Evolutionary conservation across 2,797 vertebrate genomes (phyloP), one percentile per base, ranked within the genome.

Genomic region (Peromyscus aztecus): DNA sequence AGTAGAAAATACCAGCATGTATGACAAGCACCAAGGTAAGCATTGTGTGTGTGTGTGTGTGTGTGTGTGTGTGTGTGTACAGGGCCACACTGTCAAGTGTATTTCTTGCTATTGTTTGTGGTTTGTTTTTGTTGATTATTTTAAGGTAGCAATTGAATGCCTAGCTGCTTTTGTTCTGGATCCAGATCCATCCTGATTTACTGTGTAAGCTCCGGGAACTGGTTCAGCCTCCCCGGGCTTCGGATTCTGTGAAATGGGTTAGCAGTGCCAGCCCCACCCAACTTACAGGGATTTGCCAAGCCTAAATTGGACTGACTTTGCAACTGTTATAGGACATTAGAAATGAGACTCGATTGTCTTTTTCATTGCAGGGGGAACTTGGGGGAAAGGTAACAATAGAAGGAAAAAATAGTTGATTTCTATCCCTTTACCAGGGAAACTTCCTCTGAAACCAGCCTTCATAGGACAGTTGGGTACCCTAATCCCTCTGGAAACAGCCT

Each of bases 21-120:
- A 0, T 11, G 4, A n/a, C 40, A 49, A 77, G 61, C 3, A 4
- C 4, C 29, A 43, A 55, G 96, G 97, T 97, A 43, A 97, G 96
- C 76, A 13, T 3, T 37, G 81, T 10, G 6, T 40, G 6, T 61
- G 3, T 61, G 37, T 73, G 49, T 49, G 10, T 34, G n/a, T 3
- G 6, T 31, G 73, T 81, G 57, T 23, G 0, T 67, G 13, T 49
- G 43, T 59, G 59, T 40, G 0, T 29, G 40, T 2, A 16, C 21
- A 65, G 29, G 4, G 29, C 78, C 11, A n/a, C 14, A 21, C 1
- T 6, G 57, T 57, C 40, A 92, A 76, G 27, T n/a, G 57, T 81
- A 4, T 83, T 93, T 88, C 88, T 82, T 27, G 4, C 88, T 77
- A 34, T 63, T 75, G 24, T 40, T 77, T 90, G 43, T 71, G 67